Percentiles rank a stretch among this genome's conserved stretches.
These are phyloP conservation scores for Brassicogethes aeneus DNA, from an alignment of 2,888 invertebrate species.

Conservation along the genomic window DNA sequence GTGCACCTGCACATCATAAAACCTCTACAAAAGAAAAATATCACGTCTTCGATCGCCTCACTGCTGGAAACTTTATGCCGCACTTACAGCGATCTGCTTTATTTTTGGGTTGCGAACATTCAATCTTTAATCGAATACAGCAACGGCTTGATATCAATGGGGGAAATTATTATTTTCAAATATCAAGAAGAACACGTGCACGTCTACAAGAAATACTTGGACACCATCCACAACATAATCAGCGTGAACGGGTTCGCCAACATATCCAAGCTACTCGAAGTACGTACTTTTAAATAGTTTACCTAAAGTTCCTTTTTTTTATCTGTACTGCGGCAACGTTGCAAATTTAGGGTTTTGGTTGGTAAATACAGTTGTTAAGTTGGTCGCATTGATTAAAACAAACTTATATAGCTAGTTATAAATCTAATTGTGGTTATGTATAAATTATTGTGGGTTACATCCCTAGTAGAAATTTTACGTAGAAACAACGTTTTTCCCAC, in stretches of 20 bases:
- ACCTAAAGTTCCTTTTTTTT: too few species aligned
- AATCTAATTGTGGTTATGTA: too few species aligned
- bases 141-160: conserved; percentile 54
- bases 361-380: too few species aligned
- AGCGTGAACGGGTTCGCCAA: conserved; percentile 62
- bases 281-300: too few species aligned
- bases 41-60: conserved; percentile 46
- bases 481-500: too few species aligned
- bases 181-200: conserved; percentile 63
- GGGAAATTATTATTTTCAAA: conserved; percentile 59
- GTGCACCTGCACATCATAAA: conserved; percentile 55
- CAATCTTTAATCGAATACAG: conserved; percentile 61
- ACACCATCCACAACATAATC: conserved; percentile 63
- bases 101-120: conserved; percentile 58
- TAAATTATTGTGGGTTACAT: too few species aligned
- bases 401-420: too few species aligned
- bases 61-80: conserved; percentile 58
- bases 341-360: too few species aligned
- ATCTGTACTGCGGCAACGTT: too few species aligned
- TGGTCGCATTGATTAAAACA: too few species aligned
- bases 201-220: conserved; percentile 61
- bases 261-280: conserved; percentile 56
- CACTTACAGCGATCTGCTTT: conserved; percentile 59
- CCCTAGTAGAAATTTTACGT: too few species aligned
- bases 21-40: conserved; percentile 55